Conservation (phyloP, 2,888 invertebrate genomes). For the Colletes collaris region DNA sequence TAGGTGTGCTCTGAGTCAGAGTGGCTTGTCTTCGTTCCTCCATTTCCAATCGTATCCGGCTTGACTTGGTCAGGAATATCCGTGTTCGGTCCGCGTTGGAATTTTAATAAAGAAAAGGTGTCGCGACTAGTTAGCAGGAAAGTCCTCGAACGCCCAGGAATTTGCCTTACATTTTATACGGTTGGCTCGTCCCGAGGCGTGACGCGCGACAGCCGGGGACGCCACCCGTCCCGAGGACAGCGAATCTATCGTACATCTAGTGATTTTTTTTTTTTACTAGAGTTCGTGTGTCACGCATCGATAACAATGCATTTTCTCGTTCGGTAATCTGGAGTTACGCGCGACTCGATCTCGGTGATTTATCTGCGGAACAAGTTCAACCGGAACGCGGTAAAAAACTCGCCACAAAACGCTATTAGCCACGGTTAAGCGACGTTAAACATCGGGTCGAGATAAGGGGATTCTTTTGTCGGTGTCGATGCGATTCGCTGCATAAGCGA, state of each 20-base stretch:
- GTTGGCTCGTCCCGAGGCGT: not conserved
- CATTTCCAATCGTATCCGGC: slow-evolving; percentile 55
- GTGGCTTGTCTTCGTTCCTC: slow-evolving; percentile 25
- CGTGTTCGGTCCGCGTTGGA: slow-evolving; percentile 15
- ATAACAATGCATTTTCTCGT: not conserved
- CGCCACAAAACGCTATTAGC: slow-evolving; percentile 29
- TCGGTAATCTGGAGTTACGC: too few species aligned
- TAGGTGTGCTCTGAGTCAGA: slow-evolving; percentile 66
- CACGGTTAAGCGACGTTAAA: slow-evolving; percentile 42
- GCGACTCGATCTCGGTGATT: slow-evolving; percentile 1
- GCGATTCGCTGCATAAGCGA: slow-evolving; percentile 11
- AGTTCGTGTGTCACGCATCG: not conserved
- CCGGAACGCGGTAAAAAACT: slow-evolving; percentile 34
- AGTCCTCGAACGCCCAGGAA: not conserved
- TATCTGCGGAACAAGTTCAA: slow-evolving; percentile 9
- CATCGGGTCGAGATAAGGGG: slow-evolving; percentile 39
- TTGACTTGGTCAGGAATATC: slow-evolving; percentile 58
- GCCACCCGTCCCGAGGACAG: not conserved
- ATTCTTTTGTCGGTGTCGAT: slow-evolving; percentile 29
- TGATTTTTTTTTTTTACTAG: not conserved
- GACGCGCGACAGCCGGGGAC: not conserved
- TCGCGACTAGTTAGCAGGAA: slow-evolving; percentile 1
- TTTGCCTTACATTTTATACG: slow-evolving; percentile 28
- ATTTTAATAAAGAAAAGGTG: slow-evolving; percentile 31
- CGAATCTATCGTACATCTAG: not conserved